Percentiles rank a stretch among this genome's conserved stretches.
Conservation (phyloP, 2,113 vertebrate genomes). For the Galbula dea region DNA sequence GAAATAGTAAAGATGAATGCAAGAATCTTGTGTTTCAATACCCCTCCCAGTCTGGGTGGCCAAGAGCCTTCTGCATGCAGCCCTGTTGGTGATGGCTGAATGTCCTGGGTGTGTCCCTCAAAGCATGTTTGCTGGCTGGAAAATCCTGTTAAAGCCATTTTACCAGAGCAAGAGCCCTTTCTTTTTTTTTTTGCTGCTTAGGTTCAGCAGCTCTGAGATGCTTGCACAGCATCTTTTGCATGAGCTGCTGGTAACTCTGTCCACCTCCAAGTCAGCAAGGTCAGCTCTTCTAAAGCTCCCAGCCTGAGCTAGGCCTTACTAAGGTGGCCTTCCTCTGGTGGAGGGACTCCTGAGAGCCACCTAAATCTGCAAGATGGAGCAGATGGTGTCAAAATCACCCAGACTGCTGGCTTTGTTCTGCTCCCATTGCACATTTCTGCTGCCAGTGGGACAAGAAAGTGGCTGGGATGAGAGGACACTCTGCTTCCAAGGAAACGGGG, state of each 20-base stretch:
- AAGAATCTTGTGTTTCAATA: constrained; percentile 30
- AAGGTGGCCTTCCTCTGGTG: not conserved
- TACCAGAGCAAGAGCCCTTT: not conserved
- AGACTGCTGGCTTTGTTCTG: accelerated
- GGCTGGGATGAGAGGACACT: not conserved
- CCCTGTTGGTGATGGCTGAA: not conserved
- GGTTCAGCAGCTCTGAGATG: not conserved
- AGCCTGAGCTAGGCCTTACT: not conserved
- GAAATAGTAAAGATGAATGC: not conserved
- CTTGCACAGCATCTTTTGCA: not conserved
- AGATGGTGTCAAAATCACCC: not conserved
- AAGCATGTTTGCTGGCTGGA: not conserved
- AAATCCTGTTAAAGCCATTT: constrained; percentile 7
- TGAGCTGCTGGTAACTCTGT: not conserved
- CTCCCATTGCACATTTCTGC: not conserved
- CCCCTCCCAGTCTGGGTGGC: not conserved
- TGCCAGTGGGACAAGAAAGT: not conserved
- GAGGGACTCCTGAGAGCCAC: not conserved
- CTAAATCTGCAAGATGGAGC: not conserved
- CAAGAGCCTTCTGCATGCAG: not conserved
- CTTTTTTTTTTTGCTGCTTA: not conserved
- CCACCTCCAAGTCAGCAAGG: not conserved
- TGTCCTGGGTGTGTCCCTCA: constrained; percentile 14
- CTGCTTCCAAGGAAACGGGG: not conserved
- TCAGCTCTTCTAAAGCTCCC: not conserved